Conservation (phyloP, 1,140 invertebrate species). For the Pissodes strobi region DNA sequence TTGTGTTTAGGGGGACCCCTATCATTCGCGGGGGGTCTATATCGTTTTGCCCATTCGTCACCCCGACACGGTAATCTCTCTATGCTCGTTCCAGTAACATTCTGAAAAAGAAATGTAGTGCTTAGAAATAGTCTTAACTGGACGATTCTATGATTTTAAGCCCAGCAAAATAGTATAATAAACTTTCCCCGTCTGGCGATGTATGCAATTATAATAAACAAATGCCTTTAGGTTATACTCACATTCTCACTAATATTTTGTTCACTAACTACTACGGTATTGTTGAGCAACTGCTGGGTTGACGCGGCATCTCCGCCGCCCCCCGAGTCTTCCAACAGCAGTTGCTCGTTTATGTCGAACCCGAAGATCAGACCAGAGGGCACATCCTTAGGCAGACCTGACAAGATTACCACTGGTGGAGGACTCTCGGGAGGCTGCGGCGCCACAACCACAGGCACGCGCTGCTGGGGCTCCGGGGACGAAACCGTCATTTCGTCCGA, state of each 20-base stretch:
- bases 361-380: conserved; percentile 63
- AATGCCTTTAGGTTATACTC: not conserved
- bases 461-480: conserved; percentile 4
- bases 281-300: not conserved
- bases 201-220: too few relatives aligned
- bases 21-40: conserved; percentile 29
- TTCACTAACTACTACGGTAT: not conserved
- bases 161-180: too few relatives aligned
- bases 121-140: too few relatives aligned
- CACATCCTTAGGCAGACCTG: conserved; percentile 55
- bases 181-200: too few relatives aligned
- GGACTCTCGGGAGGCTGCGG: conserved; percentile 10
- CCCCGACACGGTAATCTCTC: conserved; percentile 6
- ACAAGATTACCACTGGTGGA: conserved; percentile 67
- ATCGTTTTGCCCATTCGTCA: conserved; percentile 6
- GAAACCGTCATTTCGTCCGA: conserved; percentile 8
- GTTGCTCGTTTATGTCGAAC: conserved; percentile 70
- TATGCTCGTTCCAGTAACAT: not conserved
- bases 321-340: conserved; percentile 55
- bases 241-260: conserved; percentile 29
- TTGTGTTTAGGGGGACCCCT: conserved; percentile 53
- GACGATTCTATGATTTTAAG: too few relatives aligned
- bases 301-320: conserved; percentile 4
- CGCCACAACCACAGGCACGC: too few relatives aligned
- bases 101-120: not conserved